Base-by-base conservation (phyloP, 1,140 invertebrate genomes). In the Hyphantria cunea region DNA sequence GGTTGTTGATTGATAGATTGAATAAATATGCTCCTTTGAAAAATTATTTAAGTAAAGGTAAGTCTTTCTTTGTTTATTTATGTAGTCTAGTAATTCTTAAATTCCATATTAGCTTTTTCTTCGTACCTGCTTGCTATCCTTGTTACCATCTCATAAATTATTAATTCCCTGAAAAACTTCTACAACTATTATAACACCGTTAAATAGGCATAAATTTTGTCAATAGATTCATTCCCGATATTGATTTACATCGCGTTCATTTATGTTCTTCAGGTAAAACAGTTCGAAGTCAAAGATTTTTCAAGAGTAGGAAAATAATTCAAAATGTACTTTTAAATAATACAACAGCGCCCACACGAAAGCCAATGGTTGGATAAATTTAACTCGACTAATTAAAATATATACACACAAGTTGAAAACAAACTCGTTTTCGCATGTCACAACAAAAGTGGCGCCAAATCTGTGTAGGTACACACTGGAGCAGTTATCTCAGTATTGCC, bases 401-500 rank as follows among this genome's bases (percentile, higher is more conserved):
- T 64, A 60, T 55, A 63, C 45, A 34, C 15, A 34, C 52, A 41
- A 48, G 51, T 64, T 33, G 34, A 64, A 48, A 68, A 80, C 63
- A 70, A 69, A 71, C n/a, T 39, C 7, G n/a, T 70, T 74, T 78
- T 77, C 74, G 52, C 70, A 71, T 78, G 74, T 82, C 68, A 80
- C 68, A 74, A 75, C 68, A 72, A 72, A 64, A 66, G 44, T 44
- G 72, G 69, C 44, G 52, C 50, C 71, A 74, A 69, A 74, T 77
- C 64, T 73, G 70, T 73, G 71, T 72, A 52, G 68, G 66, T 68
- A 74, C 71, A 75, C 70, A 74, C 76, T 68, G 70, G 53, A 79
- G 76, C 75, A 80, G 78, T 85, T 84, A 84, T 84, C 82, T 80
- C 70, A 72, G 74, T 79, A 87, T 87, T 82, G 84, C 73, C 76